A percentile compares a stretch with the other conserved stretches of the same genome.
Evolutionary conservation across 2,113 vertebrate species (phyloP).

Genomic region (Spheniscus mendiculus): DNA sequence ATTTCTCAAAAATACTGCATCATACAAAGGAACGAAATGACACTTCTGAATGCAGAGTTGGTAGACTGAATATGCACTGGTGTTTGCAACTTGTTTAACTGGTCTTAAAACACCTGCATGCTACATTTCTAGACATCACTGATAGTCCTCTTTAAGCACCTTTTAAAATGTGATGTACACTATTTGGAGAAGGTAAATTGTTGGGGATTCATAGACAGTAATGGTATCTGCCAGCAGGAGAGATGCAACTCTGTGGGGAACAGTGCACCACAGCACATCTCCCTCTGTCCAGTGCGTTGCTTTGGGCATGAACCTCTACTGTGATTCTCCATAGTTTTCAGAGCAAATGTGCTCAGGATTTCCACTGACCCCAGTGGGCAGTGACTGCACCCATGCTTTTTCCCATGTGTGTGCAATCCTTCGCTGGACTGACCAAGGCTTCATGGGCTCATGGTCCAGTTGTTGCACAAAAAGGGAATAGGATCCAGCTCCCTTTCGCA

Average conservation of each 20-base stretch:
- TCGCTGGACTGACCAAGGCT: neutral
- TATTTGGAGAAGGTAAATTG: neutral
- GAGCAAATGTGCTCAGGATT: neutral
- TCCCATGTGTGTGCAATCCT: neutral
- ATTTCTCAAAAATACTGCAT: neutral
- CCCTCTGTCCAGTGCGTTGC: neutral
- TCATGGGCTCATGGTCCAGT: neutral
- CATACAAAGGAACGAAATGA: neutral
- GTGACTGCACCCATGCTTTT: neutral
- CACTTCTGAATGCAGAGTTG: neutral
- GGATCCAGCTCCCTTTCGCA: neutral
- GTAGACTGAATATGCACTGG: neutral
- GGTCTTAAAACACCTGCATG: neutral
- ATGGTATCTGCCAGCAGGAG: neutral
- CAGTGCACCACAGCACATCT: neutral
- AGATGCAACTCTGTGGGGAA: neutral
- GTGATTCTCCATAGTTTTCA: neutral
- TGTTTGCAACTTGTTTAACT: neutral
- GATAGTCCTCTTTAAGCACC: neutral
- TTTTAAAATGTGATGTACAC: neutral
- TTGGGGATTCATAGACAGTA: neutral
- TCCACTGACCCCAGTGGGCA: neutral
- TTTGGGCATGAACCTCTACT: neutral
- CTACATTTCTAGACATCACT: neutral
- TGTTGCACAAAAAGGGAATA: neutral